These are phyloP conservation scores for Dendropsophus ebraccatus DNA, from an alignment of 2,113 vertebrate genomes.

Conservation along the genomic window DNA sequence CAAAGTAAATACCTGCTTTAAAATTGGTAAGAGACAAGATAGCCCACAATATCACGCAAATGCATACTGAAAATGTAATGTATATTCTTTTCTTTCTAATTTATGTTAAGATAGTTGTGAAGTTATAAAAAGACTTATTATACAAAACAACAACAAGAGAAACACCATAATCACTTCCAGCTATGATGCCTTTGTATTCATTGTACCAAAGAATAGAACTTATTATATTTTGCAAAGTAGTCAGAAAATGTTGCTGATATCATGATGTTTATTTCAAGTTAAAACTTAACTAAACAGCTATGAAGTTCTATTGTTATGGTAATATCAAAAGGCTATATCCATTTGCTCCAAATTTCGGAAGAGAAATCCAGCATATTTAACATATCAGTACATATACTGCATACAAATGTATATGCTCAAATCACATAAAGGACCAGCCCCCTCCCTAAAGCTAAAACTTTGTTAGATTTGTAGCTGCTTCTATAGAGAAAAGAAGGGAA, in stretches of 20 bases:
- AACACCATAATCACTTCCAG: neutral
- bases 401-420: neutral
- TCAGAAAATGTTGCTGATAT: slow-evolving; percentile 39
- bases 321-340: neutral
- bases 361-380: neutral
- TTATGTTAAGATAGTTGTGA: neutral
- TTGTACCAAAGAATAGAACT: neutral
- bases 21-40: neutral
- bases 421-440: no score
- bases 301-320: neutral
- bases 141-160: slow-evolving; percentile 4
- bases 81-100: neutral
- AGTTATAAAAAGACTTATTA: neutral
- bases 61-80: neutral
- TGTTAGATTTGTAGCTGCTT: no score
- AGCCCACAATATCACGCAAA: neutral
- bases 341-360: neutral
- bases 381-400: neutral
- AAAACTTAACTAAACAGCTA: neutral
- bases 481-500: no score
- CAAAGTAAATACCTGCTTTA: neutral
- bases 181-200: neutral
- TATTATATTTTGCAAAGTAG: slow-evolving; percentile 26
- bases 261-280: slow-evolving; percentile 30
- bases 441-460: no score